phyloP scores from a whole-genome alignment of 2,797 vertebrate genomes.

The Poeciliopsis infans region DNA sequence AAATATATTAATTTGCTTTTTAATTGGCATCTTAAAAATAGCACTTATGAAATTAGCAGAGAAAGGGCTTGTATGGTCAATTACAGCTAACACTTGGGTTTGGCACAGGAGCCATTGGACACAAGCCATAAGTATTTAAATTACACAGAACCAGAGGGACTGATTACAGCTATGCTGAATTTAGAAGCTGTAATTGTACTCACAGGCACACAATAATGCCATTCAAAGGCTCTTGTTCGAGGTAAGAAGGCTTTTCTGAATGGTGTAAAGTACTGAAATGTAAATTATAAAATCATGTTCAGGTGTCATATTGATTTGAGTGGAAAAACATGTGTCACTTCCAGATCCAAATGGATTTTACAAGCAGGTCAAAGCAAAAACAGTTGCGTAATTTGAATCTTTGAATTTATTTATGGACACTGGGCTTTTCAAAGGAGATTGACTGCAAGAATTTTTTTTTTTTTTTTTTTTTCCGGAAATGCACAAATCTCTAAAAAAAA shows the following conservation, averaged over 20 bases:
- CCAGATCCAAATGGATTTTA: background rate
- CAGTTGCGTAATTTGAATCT: background rate
- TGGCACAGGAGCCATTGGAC: constrained; percentile 77
- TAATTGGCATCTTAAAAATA: constrained; percentile 80
- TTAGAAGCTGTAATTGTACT: constrained; percentile 72
- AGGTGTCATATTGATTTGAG: constrained; percentile 54
- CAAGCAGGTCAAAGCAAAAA: background rate
- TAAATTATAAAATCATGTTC: constrained; percentile 51
- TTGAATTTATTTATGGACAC: background rate
- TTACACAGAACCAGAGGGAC: constrained; percentile 75
- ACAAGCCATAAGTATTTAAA: constrained; percentile 76
- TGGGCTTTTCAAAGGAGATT: background rate
- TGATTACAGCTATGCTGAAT: constrained; percentile 72
- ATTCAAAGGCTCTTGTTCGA: constrained; percentile 61
- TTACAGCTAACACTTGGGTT: constrained; percentile 75
- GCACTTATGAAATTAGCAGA: constrained; percentile 77
- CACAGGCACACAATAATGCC: constrained; percentile 61
- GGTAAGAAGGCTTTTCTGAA: constrained; percentile 44
- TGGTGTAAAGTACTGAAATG: constrained; percentile 32
- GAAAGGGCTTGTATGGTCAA: constrained; percentile 79
- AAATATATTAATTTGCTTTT: constrained; percentile 75
- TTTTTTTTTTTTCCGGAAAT: background rate
- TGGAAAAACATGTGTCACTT: constrained; percentile 28
- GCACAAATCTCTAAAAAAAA: background rate
- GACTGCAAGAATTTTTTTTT: background rate